Conservation (phyloP, 2,797 vertebrate species). For the Champsocephalus esox region DNA sequence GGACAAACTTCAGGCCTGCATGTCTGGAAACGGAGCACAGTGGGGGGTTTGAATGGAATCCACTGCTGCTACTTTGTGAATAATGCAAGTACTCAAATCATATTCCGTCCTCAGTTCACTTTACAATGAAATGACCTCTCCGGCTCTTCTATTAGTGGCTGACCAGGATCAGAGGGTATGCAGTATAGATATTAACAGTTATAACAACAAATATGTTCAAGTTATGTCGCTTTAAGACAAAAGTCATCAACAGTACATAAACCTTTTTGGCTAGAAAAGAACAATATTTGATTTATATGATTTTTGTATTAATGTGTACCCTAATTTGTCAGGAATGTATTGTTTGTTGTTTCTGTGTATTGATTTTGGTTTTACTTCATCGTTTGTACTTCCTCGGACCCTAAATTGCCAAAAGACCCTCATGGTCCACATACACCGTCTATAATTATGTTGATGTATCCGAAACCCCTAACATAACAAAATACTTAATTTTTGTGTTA, state of each 20-base stretch:
- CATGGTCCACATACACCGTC: neutral
- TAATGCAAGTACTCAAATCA: slow-evolving; percentile 61
- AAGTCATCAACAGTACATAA: too few species aligned
- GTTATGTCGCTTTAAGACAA: neutral
- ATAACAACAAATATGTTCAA: neutral
- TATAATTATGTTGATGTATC: neutral
- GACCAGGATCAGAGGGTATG: neutral
- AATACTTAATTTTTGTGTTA: neutral
- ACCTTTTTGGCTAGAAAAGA: too few species aligned
- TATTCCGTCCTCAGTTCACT: slow-evolving; percentile 44
- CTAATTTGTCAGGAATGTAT: too few species aligned
- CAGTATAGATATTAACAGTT: neutral
- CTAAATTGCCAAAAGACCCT: too few species aligned
- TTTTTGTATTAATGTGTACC: too few species aligned
- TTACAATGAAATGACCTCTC: slow-evolving; percentile 41
- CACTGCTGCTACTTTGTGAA: slow-evolving; percentile 60
- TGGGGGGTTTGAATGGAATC: slow-evolving; percentile 59
- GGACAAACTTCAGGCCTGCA: slow-evolving; percentile 61
- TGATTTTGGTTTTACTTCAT: too few species aligned
- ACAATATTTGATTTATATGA: too few species aligned
- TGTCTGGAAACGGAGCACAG: slow-evolving; percentile 56
- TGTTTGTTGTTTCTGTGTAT: too few species aligned
- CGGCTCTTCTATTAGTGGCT: neutral
- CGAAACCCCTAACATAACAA: neutral
- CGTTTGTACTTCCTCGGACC: too few species aligned